phyloP scores from a whole-genome alignment of 2,888 invertebrate species.

The Ichneumon xanthorius region DNA sequence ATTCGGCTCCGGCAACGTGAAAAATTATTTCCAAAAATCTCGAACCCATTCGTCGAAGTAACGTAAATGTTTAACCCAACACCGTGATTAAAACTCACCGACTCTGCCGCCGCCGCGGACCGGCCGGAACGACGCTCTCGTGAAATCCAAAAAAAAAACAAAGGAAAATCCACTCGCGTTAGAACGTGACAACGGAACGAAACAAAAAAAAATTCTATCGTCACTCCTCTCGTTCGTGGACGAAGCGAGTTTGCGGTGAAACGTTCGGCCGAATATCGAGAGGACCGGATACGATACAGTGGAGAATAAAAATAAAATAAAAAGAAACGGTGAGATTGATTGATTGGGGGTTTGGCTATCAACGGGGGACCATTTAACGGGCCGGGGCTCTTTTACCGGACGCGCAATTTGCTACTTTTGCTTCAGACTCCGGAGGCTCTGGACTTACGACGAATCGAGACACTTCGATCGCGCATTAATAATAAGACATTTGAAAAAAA shows the following conservation, averaged over 20 bases:
- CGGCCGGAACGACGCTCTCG: neutral
- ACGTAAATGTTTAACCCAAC: neutral
- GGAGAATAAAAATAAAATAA: neutral
- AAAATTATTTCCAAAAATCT: neutral
- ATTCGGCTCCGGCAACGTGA: neutral
- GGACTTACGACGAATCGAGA: neutral
- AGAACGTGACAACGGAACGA: neutral
- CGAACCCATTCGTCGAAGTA: neutral
- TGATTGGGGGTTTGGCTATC: slow-evolving; percentile 7
- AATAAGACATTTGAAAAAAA: too few relatives aligned
- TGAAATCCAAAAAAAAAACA: neutral
- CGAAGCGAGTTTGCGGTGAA: neutral
- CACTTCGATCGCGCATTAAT: neutral
- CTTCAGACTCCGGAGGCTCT: neutral
- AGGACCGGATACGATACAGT: neutral
- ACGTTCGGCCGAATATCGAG: slow-evolving; percentile 6
- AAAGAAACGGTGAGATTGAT: slow-evolving; percentile 7
- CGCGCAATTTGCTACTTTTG: neutral
- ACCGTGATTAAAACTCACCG: slow-evolving; percentile 8
- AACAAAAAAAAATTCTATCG: neutral
- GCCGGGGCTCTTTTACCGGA: neutral
- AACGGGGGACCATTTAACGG: neutral
- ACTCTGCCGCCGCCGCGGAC: neutral
- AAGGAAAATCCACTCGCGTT: neutral
- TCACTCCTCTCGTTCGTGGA: neutral